Percentiles rank a stretch among this genome's conserved stretches.
phyloP scores from a whole-genome alignment of 2,113 vertebrate genomes.

The Protomyctophum bolini region DNA sequence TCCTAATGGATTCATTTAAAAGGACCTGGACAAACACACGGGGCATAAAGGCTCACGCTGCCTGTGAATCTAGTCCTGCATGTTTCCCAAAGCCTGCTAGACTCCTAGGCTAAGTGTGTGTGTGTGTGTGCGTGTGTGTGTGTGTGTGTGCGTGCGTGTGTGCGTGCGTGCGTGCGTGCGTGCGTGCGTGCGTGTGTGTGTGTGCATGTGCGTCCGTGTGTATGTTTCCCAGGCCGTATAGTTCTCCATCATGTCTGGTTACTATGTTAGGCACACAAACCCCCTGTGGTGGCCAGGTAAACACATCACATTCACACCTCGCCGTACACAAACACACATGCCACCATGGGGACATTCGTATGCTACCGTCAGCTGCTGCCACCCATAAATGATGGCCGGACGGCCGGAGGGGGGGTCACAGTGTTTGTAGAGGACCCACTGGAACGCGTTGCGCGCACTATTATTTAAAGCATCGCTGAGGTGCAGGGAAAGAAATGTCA shows the following conservation, averaged over 20 bases:
- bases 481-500: constrained; percentile 28
- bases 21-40: constrained; percentile 65
- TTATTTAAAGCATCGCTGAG: constrained; percentile 1
- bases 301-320: constrained; percentile 38
- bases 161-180: background rate
- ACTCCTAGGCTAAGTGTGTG: constrained; percentile 41
- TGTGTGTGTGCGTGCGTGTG: background rate
- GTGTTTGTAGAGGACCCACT: background rate
- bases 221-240: constrained; percentile 63
- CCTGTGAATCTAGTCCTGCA: constrained; percentile 52
- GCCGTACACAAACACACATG: constrained; percentile 28
- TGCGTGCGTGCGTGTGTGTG: background rate
- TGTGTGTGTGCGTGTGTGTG: constrained; percentile 14
- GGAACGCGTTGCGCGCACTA: background rate
- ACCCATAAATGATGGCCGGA: constrained; percentile 34
- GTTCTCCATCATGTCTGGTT: constrained; percentile 40
- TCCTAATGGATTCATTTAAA: constrained; percentile 69
- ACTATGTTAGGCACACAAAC: constrained; percentile 34
- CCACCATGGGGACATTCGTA: constrained; percentile 31
- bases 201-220: background rate
- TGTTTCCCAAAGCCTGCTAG: constrained; percentile 65
- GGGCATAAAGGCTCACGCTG: constrained; percentile 54
- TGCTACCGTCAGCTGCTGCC: constrained; percentile 59
- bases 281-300: constrained; percentile 45
- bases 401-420: background rate